Conservation (phyloP, 2,888 invertebrate species). For the Ctenicera cuprea region DNA sequence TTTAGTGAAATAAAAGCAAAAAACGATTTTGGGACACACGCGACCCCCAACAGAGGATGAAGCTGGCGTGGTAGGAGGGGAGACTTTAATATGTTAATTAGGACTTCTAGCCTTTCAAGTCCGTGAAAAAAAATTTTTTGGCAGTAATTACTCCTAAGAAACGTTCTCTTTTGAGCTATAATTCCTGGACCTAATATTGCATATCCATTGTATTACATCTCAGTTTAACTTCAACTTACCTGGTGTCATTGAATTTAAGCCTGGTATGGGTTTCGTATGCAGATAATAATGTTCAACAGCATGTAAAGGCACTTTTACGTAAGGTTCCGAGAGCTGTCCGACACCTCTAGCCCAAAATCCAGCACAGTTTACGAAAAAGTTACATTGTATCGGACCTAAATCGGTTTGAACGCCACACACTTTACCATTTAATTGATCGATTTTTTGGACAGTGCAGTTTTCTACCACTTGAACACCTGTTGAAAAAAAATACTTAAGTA, state of each 20-base stretch:
- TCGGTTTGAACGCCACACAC: constrained; percentile 87
- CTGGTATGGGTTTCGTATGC: constrained; percentile 88
- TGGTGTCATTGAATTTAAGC: constrained; percentile 87
- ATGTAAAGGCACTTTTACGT: constrained; percentile 92
- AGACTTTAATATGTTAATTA: no score
- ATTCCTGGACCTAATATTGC: no score
- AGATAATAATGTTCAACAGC: constrained; percentile 96
- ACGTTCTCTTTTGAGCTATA: no score
- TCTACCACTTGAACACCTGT: constrained; percentile 87
- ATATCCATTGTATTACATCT: no score
- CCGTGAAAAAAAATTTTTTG: no score
- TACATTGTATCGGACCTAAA: constrained; percentile 85
- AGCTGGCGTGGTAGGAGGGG: no score
- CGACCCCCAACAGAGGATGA: no score
- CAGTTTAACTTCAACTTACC: constrained; percentile 75
- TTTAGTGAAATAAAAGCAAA: no score
- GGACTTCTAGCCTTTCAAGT: no score
- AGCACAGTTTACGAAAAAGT: constrained; percentile 95
- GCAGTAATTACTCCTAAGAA: no score
- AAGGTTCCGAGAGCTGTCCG: constrained; percentile 89
- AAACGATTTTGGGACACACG: no score
- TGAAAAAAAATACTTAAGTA: constrained; percentile 57
- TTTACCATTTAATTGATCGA: constrained; percentile 79
- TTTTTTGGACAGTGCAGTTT: constrained; percentile 83
- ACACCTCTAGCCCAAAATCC: constrained; percentile 96